These are phyloP conservation scores for Leucozona laternaria DNA, from an alignment of 2,888 invertebrate genomes.

Conservation along the genomic window DNA sequence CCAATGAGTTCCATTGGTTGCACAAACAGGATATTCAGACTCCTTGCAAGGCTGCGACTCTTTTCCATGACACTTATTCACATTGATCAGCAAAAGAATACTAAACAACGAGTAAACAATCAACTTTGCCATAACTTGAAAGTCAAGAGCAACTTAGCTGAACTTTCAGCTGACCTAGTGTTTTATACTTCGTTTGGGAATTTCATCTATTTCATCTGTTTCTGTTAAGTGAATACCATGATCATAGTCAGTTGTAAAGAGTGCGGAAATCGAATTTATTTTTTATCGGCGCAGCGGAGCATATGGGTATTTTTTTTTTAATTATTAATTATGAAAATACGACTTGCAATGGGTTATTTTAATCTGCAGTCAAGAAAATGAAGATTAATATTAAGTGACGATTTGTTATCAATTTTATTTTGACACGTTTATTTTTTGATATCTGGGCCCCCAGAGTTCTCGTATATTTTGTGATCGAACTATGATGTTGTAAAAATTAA, in stretches of 20 bases:
- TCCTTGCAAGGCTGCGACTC: not conserved
- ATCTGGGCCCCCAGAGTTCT: no score
- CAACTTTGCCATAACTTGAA: conserved; percentile 40
- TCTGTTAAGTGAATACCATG: not conserved
- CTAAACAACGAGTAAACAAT: conserved; percentile 18
- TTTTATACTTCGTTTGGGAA: conserved; percentile 46
- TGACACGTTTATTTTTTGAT: no score
- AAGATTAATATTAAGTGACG: no score
- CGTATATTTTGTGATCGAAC: no score
- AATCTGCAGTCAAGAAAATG: no score
- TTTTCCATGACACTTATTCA: not conserved
- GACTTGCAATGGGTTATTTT: no score
- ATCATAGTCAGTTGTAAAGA: conserved; percentile 11
- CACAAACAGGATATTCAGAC: conserved; percentile 59
- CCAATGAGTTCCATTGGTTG: conserved; percentile 57
- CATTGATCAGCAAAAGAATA: conserved; percentile 6
- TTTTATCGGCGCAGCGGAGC: no score
- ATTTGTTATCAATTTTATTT: no score
- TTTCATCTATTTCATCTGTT: not conserved
- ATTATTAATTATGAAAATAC: no score
- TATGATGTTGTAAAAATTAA: no score
- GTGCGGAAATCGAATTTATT: no score
- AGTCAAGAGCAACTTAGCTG: conserved; percentile 26
- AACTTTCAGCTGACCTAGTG: conserved; percentile 39
- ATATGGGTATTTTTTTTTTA: no score